phyloP scores from a whole-genome alignment of 2,888 invertebrate genomes.

The Trissolcus japonicus region DNA sequence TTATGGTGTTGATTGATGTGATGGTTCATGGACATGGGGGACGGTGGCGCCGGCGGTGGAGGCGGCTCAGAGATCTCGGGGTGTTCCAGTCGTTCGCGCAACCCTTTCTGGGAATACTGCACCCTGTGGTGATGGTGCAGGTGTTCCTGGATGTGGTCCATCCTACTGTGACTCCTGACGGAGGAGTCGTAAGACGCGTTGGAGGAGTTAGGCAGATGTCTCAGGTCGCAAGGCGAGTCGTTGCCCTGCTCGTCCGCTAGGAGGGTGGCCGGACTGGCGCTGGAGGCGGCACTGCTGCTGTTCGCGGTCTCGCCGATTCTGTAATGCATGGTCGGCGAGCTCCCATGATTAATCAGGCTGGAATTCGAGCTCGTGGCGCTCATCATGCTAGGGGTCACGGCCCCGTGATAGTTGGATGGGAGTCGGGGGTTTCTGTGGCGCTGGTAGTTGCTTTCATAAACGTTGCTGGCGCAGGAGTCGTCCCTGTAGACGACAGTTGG shows the following conservation, averaged over 20 bases:
- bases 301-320: constrained; percentile 55
- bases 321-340: constrained; percentile 62
- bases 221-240: constrained; percentile 64
- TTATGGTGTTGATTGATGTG: constrained; percentile 62
- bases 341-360: constrained; percentile 66
- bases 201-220: constrained; percentile 68
- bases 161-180: constrained; percentile 65
- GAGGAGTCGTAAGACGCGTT: constrained; percentile 70
- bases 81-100: constrained; percentile 61
- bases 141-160: constrained; percentile 69
- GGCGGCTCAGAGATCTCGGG: not conserved
- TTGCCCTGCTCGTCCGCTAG: constrained; percentile 65
- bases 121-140: constrained; percentile 63
- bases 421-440: constrained; percentile 61
- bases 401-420: constrained; percentile 61
- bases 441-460: constrained; percentile 40
- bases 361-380: constrained; percentile 67
- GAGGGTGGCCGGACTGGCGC: constrained; percentile 59
- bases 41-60: constrained; percentile 24
- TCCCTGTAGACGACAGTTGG: constrained; percentile 31
- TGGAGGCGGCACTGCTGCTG: constrained; percentile 61
- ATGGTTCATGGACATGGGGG: constrained; percentile 38
- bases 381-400: constrained; percentile 60
- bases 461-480: constrained; percentile 26
- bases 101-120: constrained; percentile 61